Conservation (phyloP, 2,113 vertebrate genomes). For the Puma concolor region DNA sequence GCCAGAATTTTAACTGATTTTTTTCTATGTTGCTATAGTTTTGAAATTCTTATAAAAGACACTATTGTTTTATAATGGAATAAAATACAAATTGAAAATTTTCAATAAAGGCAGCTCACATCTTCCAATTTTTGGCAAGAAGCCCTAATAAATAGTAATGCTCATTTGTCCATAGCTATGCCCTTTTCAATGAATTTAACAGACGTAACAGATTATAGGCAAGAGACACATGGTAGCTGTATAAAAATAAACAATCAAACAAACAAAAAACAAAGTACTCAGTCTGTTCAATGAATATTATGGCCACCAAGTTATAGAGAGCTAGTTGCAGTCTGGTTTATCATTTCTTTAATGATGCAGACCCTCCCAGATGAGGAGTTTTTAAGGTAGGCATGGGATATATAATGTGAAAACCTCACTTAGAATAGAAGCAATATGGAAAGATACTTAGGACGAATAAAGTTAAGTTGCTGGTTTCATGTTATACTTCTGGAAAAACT, state of each 20-base stretch:
- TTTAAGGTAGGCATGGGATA: neutral
- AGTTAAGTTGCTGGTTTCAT: neutral
- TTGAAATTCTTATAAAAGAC: neutral
- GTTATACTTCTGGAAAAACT: neutral
- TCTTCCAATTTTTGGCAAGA: neutral
- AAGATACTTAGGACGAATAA: neutral
- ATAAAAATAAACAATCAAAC: neutral
- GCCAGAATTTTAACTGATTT: neutral
- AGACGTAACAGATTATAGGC: neutral
- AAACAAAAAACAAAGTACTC: neutral
- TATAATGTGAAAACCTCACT: neutral
- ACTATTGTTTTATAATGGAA: neutral
- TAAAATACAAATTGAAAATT: neutral
- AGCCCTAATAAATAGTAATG: neutral
- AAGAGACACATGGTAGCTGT: neutral
- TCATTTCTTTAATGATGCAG: neutral
- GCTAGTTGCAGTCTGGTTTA: neutral
- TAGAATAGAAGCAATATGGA: neutral
- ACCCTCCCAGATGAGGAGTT: neutral
- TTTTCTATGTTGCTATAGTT: neutral
- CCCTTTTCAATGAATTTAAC: constrained; percentile 14
- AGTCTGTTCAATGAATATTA: neutral
- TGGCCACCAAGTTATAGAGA: neutral
- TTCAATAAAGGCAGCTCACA: neutral
- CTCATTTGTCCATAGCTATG: neutral